phyloP scores from a whole-genome alignment of 35 echinoderm and acorn worm genomes.

The Lytechinus pictus region DNA sequence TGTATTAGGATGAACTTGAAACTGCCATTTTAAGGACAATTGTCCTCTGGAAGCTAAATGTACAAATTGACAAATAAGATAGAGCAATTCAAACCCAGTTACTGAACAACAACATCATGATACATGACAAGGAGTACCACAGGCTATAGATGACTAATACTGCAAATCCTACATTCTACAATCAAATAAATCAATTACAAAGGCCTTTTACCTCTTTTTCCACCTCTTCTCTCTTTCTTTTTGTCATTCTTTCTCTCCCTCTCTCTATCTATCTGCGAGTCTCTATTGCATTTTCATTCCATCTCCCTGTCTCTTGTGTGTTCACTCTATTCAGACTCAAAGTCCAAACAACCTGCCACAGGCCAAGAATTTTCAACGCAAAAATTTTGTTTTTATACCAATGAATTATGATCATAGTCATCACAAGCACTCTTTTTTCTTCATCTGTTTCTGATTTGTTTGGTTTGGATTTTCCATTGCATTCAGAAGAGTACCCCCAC shows the following conservation, averaged over 20 bases:
- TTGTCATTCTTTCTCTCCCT: background rate
- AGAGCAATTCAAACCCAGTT: background rate
- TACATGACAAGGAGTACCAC: constrained; percentile 1
- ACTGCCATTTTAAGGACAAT: background rate
- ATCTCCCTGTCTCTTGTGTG: background rate
- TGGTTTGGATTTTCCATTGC: background rate
- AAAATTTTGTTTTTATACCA: background rate
- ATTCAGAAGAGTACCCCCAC: background rate
- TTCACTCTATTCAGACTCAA: background rate
- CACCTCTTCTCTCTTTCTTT: background rate
- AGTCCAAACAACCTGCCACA: constrained; percentile 17
- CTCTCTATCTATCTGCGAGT: background rate
- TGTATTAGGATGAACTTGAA: background rate
- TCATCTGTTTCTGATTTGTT: background rate
- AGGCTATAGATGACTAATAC: background rate
- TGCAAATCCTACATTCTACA: constrained; percentile 3
- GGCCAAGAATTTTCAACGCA: background rate
- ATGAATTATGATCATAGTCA: background rate
- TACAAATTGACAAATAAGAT: constrained; percentile 6
- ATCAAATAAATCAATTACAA: constrained; percentile 15
- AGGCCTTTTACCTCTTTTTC: background rate
- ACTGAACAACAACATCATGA: background rate
- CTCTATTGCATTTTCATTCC: background rate
- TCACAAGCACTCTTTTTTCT: background rate
- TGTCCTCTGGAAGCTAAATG: background rate